Conservation (phyloP, 35 echinoderm and acorn worm genomes). For the Patiria miniata region DNA sequence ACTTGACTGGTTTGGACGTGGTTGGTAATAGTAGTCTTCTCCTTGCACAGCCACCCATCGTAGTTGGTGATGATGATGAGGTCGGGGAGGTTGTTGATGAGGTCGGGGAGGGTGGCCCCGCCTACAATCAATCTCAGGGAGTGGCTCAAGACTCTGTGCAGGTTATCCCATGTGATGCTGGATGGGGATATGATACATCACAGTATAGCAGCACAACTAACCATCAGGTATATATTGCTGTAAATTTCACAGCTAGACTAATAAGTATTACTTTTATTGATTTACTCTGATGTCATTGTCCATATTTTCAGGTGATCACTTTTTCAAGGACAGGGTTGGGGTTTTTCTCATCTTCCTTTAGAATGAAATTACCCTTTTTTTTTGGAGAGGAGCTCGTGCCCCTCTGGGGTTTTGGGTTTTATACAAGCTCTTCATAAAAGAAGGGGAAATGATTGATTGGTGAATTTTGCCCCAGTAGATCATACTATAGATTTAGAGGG, state of each 20-base stretch:
- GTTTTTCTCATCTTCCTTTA: too few relatives aligned
- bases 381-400: too few relatives aligned
- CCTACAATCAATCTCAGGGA: background rate
- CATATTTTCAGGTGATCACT: too few relatives aligned
- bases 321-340: too few relatives aligned
- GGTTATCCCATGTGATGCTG: background rate
- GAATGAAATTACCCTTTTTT: too few relatives aligned
- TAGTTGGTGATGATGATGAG: background rate
- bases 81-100: background rate
- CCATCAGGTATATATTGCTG: background rate
- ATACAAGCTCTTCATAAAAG: too few relatives aligned
- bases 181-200: conserved; percentile 43
- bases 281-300: background rate
- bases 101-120: background rate
- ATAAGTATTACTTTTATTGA: background rate
- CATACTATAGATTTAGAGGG: too few relatives aligned
- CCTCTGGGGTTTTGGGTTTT: too few relatives aligned
- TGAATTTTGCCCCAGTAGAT: too few relatives aligned
- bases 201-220: conserved; percentile 36
- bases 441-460: too few relatives aligned
- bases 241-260: background rate
- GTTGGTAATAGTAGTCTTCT: background rate
- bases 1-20: background rate
- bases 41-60: background rate
- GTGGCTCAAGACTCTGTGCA: background rate